These are phyloP conservation scores for Ptychodera flava DNA, from an alignment of 35 echinoderm and acorn worm species.

Conservation along the genomic window DNA sequence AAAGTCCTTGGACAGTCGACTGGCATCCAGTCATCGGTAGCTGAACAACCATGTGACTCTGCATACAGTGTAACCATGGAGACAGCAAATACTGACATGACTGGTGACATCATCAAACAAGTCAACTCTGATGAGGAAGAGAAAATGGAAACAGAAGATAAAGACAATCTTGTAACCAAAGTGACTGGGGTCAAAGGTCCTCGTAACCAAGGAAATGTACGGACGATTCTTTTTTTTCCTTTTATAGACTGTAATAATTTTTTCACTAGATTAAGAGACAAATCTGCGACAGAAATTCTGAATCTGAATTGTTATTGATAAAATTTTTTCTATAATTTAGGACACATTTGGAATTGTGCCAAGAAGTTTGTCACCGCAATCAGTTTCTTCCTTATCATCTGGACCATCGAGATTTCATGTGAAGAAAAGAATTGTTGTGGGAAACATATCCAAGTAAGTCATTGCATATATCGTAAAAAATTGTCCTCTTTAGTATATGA, in stretches of 20 bases:
- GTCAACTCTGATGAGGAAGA: not conserved
- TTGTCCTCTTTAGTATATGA: no score
- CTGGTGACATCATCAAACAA: not conserved
- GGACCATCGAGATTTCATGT: slow-evolving; percentile 75
- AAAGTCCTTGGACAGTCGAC: slow-evolving; percentile 39
- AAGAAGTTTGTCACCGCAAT: slow-evolving; percentile 6
- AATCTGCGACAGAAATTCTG: slow-evolving; percentile 39
- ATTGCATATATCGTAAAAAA: no score
- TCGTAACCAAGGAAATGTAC: not conserved
- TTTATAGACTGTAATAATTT: no score
- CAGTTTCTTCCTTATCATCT: no score
- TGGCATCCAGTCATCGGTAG: not conserved
- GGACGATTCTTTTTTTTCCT: no score
- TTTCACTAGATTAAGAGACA: slow-evolving; percentile 30
- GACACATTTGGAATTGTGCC: slow-evolving; percentile 56
- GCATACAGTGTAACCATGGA: not conserved
- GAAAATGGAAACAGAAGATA: not conserved
- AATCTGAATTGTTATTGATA: slow-evolving; percentile 9
- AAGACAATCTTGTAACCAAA: not conserved
- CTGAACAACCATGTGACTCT: not conserved
- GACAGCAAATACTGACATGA: no score
- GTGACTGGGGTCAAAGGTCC: not conserved
- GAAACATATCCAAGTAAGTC: slow-evolving; percentile 95
- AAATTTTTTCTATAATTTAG: slow-evolving; percentile 10
- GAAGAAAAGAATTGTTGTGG: slow-evolving; percentile 93